Evolutionary conservation across 2,888 invertebrate species (phyloP), one percentile per base, ranked within the genome.

Genomic region (Scrobipalpa atriplicella): DNA sequence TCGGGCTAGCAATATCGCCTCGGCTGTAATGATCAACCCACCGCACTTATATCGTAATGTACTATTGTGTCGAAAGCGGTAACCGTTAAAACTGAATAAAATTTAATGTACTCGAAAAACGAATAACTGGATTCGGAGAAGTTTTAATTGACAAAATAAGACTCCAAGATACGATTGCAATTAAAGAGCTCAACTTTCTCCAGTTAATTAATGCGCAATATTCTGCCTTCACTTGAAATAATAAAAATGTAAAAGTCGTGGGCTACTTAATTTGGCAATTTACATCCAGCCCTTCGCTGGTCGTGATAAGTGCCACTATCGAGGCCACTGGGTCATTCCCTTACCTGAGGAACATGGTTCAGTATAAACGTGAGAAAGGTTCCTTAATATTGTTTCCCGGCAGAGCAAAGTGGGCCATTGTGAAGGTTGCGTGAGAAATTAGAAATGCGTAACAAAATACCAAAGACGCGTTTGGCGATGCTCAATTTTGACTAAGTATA

Each of bases 311-410:
- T 69, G 65, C 56, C 67, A 64, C 73, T 66, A 85, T 84, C 74
- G 84, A 78, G 89, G 90, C 72, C 83, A 90, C 82, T 90, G 81
- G 90, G 90, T 89, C 89, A 88, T 72, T 73, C 72, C 75, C 75
- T 81, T 78, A 86, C 88, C 77, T 79, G 71, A 75, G 74, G 77
- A 76, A 80, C 83, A 80, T 76, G 81, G 77, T 77, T 18, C 21
- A 21, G 75, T 76, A 77, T 76, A 77, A 77, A 71, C 82, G 81
- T 80, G 81, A 81, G 80, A 82, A 64, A 73, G 74, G 75, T 72
- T 75, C 76, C 65, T 81, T 80, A 68, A 68, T 68, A 67, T 72
- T 69, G 66, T 68, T 68, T 64, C 10, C 38, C 61, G 51, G 54
- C 54, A 36, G 16, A n/a, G 8, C 29, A 41, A 80, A 81, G 73